Conservation (phyloP, 2,797 vertebrate species). For the Tolypeutes matacus region DNA sequence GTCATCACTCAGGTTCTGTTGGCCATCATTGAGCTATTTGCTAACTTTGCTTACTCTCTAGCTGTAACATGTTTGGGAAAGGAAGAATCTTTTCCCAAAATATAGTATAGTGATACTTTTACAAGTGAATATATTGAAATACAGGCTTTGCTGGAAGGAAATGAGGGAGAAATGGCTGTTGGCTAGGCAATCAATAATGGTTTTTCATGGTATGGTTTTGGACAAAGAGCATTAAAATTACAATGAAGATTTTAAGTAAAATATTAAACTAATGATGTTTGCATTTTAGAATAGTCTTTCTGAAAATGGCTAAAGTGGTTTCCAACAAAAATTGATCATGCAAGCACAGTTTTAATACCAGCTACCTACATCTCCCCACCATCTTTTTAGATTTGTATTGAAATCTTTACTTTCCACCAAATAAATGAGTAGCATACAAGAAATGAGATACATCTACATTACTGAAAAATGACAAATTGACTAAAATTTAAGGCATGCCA, state of each 20-base stretch:
- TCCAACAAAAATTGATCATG: neutral
- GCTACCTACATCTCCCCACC: too few species aligned
- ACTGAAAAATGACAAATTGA: neutral
- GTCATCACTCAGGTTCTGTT: neutral
- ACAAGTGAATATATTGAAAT: neutral
- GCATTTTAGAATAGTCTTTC: neutral
- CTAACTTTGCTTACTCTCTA: neutral
- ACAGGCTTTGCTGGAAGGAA: neutral
- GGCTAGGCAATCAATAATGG: neutral
- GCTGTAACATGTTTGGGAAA: neutral
- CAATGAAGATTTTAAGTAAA: neutral
- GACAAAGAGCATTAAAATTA: neutral
- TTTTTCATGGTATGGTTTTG: neutral
- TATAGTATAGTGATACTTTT: too few species aligned
- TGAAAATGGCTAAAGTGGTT: neutral
- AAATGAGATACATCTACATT: neutral
- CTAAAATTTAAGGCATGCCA: neutral
- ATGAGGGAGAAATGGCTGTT: neutral
- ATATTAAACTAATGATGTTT: slow-evolving; percentile 18
- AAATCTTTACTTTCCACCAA: neutral
- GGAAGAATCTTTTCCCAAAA: neutral
- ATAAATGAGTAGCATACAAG: neutral
- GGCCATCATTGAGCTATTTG: neutral
- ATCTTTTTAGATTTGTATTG: neutral
- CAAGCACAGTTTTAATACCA: neutral